Conservation (phyloP, 2,113 vertebrate genomes). For the Poecilia latipinna region DNA sequence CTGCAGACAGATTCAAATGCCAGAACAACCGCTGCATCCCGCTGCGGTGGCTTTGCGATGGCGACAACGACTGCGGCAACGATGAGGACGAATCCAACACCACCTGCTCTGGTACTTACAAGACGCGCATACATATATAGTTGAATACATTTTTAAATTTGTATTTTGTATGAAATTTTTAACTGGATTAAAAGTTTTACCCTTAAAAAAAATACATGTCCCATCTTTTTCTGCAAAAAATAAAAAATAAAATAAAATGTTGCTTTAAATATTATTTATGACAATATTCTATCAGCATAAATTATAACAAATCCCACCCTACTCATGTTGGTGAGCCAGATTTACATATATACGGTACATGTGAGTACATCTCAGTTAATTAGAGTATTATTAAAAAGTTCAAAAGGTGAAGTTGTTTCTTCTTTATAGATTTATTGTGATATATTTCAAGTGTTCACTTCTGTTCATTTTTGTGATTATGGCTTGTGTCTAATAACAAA, state of each 20-base stretch:
- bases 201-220: no score
- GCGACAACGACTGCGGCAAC: conserved; percentile 96
- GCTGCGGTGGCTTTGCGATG: conserved; percentile 95
- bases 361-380: not conserved
- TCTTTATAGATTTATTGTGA: not conserved
- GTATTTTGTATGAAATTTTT: no score
- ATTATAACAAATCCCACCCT: not conserved
- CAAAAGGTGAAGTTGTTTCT: not conserved
- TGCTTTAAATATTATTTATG: not conserved
- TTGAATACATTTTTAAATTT: no score
- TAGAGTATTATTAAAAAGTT: not conserved
- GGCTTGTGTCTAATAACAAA: not conserved
- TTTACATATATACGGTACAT: not conserved
- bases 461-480: not conserved
- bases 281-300: not conserved
- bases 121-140: not conserved
- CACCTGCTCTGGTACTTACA: conserved; percentile 90
- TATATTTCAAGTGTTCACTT: not conserved
- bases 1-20: conserved; percentile 95
- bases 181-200: no score
- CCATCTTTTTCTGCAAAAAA: no score
- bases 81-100: conserved; percentile 96
- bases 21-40: conserved; percentile 98
- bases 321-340: not conserved
- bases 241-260: no score